Conservation (phyloP, 2,797 vertebrate species). For the Mormyrops attenuatus region DNA sequence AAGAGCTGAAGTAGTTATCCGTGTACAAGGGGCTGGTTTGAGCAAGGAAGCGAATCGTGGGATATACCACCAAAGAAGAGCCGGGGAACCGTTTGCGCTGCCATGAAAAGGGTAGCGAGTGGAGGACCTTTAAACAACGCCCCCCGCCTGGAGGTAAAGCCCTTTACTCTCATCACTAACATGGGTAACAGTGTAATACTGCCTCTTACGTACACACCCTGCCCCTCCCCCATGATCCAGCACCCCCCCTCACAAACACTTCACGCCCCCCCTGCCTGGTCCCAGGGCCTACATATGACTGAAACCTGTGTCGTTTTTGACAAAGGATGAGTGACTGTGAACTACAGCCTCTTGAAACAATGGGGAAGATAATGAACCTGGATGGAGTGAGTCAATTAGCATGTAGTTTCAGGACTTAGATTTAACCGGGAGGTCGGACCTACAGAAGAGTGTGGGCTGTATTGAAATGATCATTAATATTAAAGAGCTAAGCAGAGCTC, state of each 20-base stretch:
- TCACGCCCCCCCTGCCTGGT: neutral
- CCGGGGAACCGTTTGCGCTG: neutral
- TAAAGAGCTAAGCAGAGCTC: neutral
- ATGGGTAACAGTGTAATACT: neutral
- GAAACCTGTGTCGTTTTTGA: neutral
- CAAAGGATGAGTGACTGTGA: neutral
- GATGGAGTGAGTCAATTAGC: neutral
- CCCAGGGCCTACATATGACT: neutral
- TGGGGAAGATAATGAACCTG: neutral
- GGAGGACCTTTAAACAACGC: neutral
- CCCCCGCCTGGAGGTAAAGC: neutral
- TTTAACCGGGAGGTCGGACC: neutral
- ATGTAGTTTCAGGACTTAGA: neutral
- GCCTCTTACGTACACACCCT: neutral
- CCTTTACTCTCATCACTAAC: neutral
- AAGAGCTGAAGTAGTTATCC: constrained; percentile 66
- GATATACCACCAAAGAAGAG: neutral
- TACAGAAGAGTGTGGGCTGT: neutral
- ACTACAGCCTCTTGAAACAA: neutral
- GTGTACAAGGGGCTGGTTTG: constrained; percentile 48
- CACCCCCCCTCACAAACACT: neutral
- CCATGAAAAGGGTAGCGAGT: neutral
- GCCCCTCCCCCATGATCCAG: neutral
- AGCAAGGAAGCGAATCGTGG: neutral
- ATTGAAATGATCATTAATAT: neutral